Conservation (phyloP, 2,888 invertebrate species). For the Melieria omissa region DNA sequence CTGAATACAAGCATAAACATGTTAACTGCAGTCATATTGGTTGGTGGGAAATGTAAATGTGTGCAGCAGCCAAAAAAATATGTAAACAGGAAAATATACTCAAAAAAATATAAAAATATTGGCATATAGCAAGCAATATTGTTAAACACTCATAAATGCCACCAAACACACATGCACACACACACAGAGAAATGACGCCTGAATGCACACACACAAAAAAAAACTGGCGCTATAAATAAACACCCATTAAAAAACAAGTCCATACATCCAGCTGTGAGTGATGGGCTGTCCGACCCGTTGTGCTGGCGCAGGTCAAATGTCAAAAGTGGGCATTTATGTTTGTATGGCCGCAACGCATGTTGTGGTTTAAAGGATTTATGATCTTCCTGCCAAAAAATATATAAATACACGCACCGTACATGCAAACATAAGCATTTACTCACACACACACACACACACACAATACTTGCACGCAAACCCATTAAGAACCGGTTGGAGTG, state of each 20-base stretch:
- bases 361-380: conserved; percentile 26
- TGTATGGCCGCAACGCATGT: conserved; percentile 20
- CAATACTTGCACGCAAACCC: no score
- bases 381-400: neutral
- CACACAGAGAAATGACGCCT: neutral
- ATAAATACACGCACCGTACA: neutral
- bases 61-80: no score
- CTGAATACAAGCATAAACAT: no score
- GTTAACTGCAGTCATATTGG: no score
- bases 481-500: no score
- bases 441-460: neutral
- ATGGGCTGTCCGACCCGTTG: neutral
- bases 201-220: neutral
- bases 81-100: no score
- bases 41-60: no score
- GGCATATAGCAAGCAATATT: neutral
- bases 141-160: conserved; percentile 15
- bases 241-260: neutral
- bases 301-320: conserved; percentile 18
- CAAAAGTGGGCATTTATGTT: conserved; percentile 27
- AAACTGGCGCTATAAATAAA: neutral
- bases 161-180: neutral
- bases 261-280: neutral
- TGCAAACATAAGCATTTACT: neutral
- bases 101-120: no score